These are phyloP conservation scores for Zosterops japonicus DNA, from an alignment of 2,113 vertebrate species.

Conservation along the genomic window DNA sequence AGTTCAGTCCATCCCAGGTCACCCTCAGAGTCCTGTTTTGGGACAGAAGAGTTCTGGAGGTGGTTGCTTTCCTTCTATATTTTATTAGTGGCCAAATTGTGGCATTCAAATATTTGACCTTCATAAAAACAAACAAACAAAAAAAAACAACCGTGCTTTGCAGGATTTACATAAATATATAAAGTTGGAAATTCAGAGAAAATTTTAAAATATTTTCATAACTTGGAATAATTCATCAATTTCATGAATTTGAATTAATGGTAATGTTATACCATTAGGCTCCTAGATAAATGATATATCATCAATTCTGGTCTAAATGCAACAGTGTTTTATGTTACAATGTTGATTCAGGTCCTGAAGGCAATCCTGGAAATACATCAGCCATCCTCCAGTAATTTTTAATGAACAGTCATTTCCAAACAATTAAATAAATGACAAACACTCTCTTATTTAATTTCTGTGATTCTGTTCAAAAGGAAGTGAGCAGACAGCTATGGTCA, in stretches of 20 bases:
- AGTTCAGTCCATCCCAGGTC: background rate
- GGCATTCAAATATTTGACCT: background rate
- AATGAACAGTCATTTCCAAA: constrained; percentile 28
- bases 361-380: background rate
- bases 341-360: background rate
- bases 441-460: constrained; percentile 33
- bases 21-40: background rate
- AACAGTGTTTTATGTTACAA: background rate
- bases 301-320: background rate
- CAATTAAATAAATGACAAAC: constrained; percentile 48
- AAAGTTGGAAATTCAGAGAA: background rate
- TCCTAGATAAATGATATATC: background rate
- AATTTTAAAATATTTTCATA: background rate
- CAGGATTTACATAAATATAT: background rate
- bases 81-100: background rate
- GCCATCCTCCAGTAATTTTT: background rate
- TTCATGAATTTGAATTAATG: background rate
- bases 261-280: background rate
- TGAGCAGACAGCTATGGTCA: background rate
- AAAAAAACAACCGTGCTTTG: background rate
- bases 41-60: background rate
- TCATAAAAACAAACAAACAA: background rate
- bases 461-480: constrained; percentile 31
- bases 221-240: background rate
- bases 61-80: background rate